Conservation (phyloP, 2,797 vertebrate genomes). For the Perodicticus potto region DNA sequence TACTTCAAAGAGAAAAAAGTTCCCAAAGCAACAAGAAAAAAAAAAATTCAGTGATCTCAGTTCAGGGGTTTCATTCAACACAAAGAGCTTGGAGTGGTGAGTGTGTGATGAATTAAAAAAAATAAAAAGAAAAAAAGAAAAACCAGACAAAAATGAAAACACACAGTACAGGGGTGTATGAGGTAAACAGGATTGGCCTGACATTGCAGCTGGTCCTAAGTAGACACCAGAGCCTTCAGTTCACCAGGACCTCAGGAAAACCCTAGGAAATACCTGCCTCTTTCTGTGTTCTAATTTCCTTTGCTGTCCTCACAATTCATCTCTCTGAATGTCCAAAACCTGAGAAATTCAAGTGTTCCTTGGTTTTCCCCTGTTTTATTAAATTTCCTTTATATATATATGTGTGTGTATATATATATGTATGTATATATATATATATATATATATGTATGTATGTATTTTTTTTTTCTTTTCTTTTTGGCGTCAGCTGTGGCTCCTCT, state of each 20-base stretch:
- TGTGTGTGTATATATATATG: not conserved
- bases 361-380: slow-evolving; percentile 82
- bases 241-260: not conserved
- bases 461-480: slow-evolving; percentile 87
- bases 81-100: slow-evolving; percentile 70
- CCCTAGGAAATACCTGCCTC: not conserved
- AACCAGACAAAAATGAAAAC: slow-evolving; percentile 73
- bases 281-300: not conserved
- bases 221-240: not conserved
- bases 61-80: slow-evolving; percentile 80
- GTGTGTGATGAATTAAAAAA: slow-evolving; percentile 20
- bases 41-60: slow-evolving; percentile 36
- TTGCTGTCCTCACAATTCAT: not conserved
- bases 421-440: not conserved
- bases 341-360: slow-evolving; percentile 83
- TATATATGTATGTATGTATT: not conserved
- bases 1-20: slow-evolving; percentile 65
- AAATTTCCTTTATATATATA: slow-evolving; percentile 66
- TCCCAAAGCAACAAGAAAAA: slow-evolving; percentile 52
- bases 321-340: slow-evolving; percentile 75
- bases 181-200: slow-evolving; percentile 84
- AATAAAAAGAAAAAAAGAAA: slow-evolving; percentile 63
- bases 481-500: slow-evolving; percentile 89
- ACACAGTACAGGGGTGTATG: slow-evolving; percentile 86
- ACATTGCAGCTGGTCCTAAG: not conserved